Evolutionary conservation across 2,797 vertebrate species (phyloP), one percentile per base, ranked within the genome.

Genomic region (Spea hammondii): DNA sequence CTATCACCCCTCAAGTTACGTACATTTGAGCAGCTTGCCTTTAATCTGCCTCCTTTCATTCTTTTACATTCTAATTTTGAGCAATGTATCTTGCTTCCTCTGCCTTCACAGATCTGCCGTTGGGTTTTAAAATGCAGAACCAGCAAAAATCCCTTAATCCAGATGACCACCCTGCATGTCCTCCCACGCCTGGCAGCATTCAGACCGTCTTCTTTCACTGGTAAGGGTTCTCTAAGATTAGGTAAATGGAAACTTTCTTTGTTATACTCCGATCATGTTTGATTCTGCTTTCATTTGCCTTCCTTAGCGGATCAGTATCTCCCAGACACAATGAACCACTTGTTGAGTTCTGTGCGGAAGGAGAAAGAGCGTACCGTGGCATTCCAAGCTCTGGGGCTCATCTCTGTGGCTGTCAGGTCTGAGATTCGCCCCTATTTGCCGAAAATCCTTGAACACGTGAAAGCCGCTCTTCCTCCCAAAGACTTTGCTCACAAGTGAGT

Each of bases 401-500:
- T 99, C 80, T 97, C 97, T 3, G 97, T 99, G 75, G 97, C 98
- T 0, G 96, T 99, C 77, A 92, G 96, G 72, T 89, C 93, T 0
- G 97, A 99, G 81, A 98, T 99, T 87, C 96, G 98, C 80, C 93
- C 94, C 4, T 98, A 98, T 84, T 91, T 99, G 76, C 90, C 93
- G 6, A 97, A 95, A 84, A 95, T 99, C 83, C 93, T 99, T 32
- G 98, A 99, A 88, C 98, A 98, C 84, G 97, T 99, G 85, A 97
- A 98, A 88, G 94, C 95, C 45, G 97, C 97, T 9, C 90, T 99
- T 77, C 98, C 98, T 10, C 96, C 95, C 0, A 99, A 99, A 86
- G 98, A 99, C 85, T 98, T 99, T 77, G 96, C 97, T 64, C 98
- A 99, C 87, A 99, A 99, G 98, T 99, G 84, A 94, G 94, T 84